phyloP scores from a whole-genome alignment of 1,140 invertebrate species.

The Drosophila pandora region DNA sequence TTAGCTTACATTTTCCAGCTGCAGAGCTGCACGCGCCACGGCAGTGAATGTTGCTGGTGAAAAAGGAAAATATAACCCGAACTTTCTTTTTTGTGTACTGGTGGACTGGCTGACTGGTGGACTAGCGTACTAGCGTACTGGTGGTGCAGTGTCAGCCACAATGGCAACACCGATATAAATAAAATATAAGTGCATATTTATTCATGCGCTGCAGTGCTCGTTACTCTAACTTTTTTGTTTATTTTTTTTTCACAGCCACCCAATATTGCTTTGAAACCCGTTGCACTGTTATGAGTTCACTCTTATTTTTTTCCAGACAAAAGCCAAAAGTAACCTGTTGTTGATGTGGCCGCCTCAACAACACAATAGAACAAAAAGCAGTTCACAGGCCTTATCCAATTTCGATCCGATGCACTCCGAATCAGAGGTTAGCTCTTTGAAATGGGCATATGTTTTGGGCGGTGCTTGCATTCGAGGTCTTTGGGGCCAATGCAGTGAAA shows the following conservation, averaged over 20 bases:
- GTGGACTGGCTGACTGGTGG: constrained; percentile 19
- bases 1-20: constrained; percentile 73
- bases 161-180: constrained; percentile 70
- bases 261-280: constrained; percentile 59
- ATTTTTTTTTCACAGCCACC: constrained; percentile 31
- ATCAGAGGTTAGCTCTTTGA: constrained; percentile 5
- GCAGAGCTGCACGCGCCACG: constrained; percentile 35
- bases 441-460: constrained; percentile 7
- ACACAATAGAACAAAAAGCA: constrained; percentile 76
- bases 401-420: constrained; percentile 37
- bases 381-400: constrained; percentile 30
- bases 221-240: constrained; percentile 12
- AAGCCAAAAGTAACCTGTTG: constrained; percentile 62
- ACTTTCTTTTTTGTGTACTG: constrained; percentile 75
- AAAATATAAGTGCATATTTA: constrained; percentile 62
- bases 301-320: constrained; percentile 49
- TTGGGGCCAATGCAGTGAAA: constrained; percentile 65
- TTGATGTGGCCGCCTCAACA: constrained; percentile 53
- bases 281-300: constrained; percentile 68
- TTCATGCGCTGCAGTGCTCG: constrained; percentile 19
- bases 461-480: constrained; percentile 16
- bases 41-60: constrained; percentile 72
- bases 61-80: constrained; percentile 78
- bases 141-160: constrained; percentile 37
- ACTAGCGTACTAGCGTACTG: constrained; percentile 36